Base-by-base conservation (phyloP, 1,140 invertebrate species). In the Drosophila sulfurigaster region DNA sequence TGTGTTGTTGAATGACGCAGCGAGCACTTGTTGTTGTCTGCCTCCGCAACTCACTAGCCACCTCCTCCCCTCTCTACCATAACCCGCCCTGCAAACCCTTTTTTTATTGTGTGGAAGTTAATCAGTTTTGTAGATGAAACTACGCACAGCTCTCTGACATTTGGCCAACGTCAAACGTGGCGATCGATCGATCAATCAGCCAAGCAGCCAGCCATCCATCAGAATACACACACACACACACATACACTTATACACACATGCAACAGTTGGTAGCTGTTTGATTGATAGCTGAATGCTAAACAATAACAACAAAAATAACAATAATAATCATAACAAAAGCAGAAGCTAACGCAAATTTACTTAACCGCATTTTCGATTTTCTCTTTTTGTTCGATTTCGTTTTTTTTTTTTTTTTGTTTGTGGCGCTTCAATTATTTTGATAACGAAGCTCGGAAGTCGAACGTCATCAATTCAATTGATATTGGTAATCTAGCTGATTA, bases 151-250 rank as follows among this genome's bases (percentile, higher is more conserved):
- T 49, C 65, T 59, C 66, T 69, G 69, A 87, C 83, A 80, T 87
- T 87, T 86, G 82, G 82, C 82, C 78, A 85, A 71, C 60, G 67
- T 70, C 72, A 70, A 64, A 38, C 35, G 68, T 51, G 81, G 52
- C 75, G 62, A 73, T 45, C 85, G 81, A 88, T 88, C 83, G 80
- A 88, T 89, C 83, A 89, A 88, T 87, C 82, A 89, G 67, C 49
- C 10, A 71, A 46, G 16, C 68, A 64, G 60, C 68, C 73, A 75
- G 15, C 74, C 80, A 88, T 89, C 85, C 85, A 88, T 88, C 83
- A 83, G 83, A 71, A 77, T 49, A 63, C 66, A 56, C 38, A n/a
- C 48, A 13, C 11, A 52, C n/a, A 51, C 60, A 38, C 30, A 52
- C 45, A 58, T 16, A 67, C 20, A 57, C 30, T 41, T 13, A 16